Evolutionary conservation across 2,888 invertebrate species (phyloP), one percentile per base, ranked within the genome.

Genomic region (Callimorpha dominula): DNA sequence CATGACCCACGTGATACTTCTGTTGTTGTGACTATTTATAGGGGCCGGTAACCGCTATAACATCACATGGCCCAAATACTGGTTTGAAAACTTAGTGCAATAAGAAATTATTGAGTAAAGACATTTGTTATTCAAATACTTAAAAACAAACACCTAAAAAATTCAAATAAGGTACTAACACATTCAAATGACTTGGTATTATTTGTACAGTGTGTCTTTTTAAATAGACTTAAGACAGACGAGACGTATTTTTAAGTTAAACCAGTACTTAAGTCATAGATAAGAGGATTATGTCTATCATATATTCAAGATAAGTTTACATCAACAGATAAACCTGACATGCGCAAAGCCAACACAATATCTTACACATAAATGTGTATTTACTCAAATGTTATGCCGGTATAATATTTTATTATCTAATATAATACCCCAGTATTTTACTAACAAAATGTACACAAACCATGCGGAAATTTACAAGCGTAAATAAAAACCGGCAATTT

Each of bases 211-310:
- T 68, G 77, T 68, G 71, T 68, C 46, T 73, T 65, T 77, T 79
- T 80, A 73, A 65, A 75, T 79, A 79, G 77, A 78, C 81, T 64
- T 73, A 77, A 73, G 73, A 72, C 75, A 72, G 20, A 49, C 75
- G 70, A 72, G 71, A 74, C 73, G 63, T 72, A 76, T 68, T 78
- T 82, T 66, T 71, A 82, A 78, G 68, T 79, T 77, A 69, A 71
- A 72, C 54, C 64, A 71, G 17, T 68, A 67, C 73, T 78, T 77
- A 74, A 75, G 65, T 69, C 64, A 73, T 14, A 76, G 81, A 81
- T 85, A 84, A 84, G 83, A 81, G 75, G 84, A 81, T 84, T 84
- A 85, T 70, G 75, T 77, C 81, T 74, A 81, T 80, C 75, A 76
- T 17, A 78, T 60, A 75, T 70, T 50, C 71, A 52, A 79, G 83